Evolutionary conservation across 2,113 vertebrate genomes (phyloP).

Genomic region (Petromus typicus): DNA sequence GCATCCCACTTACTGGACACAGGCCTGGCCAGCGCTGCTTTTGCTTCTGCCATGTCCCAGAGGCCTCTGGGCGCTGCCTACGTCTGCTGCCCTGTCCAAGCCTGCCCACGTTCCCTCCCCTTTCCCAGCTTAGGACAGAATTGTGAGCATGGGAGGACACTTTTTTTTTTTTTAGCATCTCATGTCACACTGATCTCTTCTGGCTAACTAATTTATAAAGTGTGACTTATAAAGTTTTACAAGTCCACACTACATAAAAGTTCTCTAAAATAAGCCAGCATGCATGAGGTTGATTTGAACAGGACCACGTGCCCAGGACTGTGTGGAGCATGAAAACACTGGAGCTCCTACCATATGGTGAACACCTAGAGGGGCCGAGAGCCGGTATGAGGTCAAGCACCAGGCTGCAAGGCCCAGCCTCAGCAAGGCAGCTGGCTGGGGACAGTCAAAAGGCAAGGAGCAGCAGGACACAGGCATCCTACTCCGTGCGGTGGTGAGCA

Average conservation of each 20-base stretch:
- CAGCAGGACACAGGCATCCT: background rate
- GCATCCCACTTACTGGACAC: background rate
- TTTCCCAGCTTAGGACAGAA: background rate
- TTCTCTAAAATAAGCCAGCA: background rate
- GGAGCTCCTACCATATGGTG: background rate
- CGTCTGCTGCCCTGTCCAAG: background rate
- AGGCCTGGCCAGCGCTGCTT: background rate
- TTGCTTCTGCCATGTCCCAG: background rate
- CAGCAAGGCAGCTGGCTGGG: rapidly evolving
- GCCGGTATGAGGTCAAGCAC: too few relatives aligned
- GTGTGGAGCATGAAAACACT: background rate
- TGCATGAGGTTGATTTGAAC: background rate
- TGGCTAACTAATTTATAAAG: background rate
- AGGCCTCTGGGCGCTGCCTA: background rate
- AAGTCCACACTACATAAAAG: background rate
- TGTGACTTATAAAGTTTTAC: too few relatives aligned
- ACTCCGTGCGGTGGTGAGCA: background rate
- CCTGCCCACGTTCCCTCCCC: background rate
- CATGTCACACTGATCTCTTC: background rate
- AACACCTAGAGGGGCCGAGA: background rate
- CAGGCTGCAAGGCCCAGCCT: background rate
- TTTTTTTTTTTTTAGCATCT: rapidly evolving
- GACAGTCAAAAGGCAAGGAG: rapidly evolving
- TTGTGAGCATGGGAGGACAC: rapidly evolving
- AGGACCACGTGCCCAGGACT: rapidly evolving